Evolutionary conservation across 2,113 vertebrate species (phyloP), one percentile per base, ranked within the genome.

Genomic region (Isichthys henryi): DNA sequence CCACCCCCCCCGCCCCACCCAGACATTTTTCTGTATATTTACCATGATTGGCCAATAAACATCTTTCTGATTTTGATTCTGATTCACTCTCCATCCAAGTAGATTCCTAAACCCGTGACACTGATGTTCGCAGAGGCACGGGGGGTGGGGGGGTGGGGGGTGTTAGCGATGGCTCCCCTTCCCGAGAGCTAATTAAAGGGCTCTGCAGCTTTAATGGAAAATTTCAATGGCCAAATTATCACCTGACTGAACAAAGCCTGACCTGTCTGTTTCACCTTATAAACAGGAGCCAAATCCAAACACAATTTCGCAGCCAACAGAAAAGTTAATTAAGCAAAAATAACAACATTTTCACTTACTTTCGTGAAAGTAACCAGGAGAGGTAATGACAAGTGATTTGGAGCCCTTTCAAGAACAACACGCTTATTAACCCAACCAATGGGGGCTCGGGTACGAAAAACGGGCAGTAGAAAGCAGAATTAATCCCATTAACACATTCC

Each of bases 281-380:
- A 80, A 80, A 19, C 74, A 80, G 74, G 35, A 80, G 74, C 74
- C 74, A 80, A 80, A 80, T 39, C 15, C 35, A 80, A 80, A 39
- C 74, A 43, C 5, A 43, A 43, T 80, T 80, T 80, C 35, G 6
- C 74, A 43, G 74, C 15, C 74, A 43, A 80, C 15, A 80, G 31
- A 80, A 35, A 80, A 80, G 74, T 43, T 43, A 80, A 80, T 80
- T 80, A 80, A 80, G 74, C 74, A 80, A 80, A 80, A 80, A 80
- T 80, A 80, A 43, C 74, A 80, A 80, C 74, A 80, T 43, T 80
- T 80, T 80, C 31, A 43, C 74, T 80, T 80, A 43, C 74, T 39
- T 39, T 39, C 13, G 35, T 43, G n/a, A 80, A 39, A 15, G 74
- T 43, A 80, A 80, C 74, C 74, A 19, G 74, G 74, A 80, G 35